Base-by-base conservation (phyloP, 2,888 invertebrate genomes). In the Deladenus siricidicola region DNA sequence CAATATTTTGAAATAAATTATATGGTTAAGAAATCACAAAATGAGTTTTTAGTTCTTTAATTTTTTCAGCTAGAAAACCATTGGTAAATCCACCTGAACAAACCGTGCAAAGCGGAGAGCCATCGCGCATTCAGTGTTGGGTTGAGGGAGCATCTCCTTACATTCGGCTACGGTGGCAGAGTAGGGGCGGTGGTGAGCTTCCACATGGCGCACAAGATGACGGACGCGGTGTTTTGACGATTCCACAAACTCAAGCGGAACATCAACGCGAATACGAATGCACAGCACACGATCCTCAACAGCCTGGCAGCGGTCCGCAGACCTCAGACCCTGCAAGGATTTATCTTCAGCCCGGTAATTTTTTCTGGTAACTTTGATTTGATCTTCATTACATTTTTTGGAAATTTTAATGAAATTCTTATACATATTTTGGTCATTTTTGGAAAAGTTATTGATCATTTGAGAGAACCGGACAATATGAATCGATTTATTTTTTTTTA, bases 91-190 rank as follows among this genome's bases (percentile, higher is more conserved):
- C 87, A 1, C 84, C 85, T 55, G 81, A 83, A 28, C 85, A 86
- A 74, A 86, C 84, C 0, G 84, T 87, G 8, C 81, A 85, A 4
- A 86, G 86, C 79, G 88, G 88, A 10, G 82, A 83, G 2, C 81
- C 83, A 1, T 85, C 85, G 1, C 85, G 86, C 66, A 69, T 75
- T 58, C 67, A 72, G 0, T 96, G 96, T 79, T 78, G 78, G 78
- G 74, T 78, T 2, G 74, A 74, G 4, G 76, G 74, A 51, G 76
- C 73, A 51, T 64, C 73, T 47, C 71, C 73, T 1, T 62, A 71
- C 60, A 70, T 72, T 28, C 70, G 70, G 26, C 64, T 77, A 24
- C 61, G 67, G 23, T 77, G 74, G 71, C 65, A 64, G 56, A 56
- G 68, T 23, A 58, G 57, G 42, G 76, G 75, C 42, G 69, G 68